phyloP scores from a whole-genome alignment of 2,888 invertebrate genomes.

The Drosophila cracens region DNA sequence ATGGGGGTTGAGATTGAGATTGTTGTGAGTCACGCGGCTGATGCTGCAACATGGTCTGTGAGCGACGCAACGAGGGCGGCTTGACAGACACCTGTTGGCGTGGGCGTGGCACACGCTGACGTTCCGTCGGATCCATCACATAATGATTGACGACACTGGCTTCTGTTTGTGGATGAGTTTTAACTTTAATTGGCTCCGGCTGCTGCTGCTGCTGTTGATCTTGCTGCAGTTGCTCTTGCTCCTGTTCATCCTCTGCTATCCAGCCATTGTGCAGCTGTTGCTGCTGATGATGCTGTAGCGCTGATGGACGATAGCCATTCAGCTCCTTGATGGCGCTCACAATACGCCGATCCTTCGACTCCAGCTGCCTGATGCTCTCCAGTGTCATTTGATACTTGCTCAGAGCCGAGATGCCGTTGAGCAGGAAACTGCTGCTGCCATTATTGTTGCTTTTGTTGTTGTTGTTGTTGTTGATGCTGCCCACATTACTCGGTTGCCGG shows the following conservation, averaged over 20 bases:
- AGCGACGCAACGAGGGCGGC: slow-evolving; percentile 80
- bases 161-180: not conserved
- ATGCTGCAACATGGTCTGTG: slow-evolving; percentile 82
- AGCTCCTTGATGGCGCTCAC: slow-evolving; percentile 88
- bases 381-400: slow-evolving; percentile 88
- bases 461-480: slow-evolving; percentile 17
- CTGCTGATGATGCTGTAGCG: slow-evolving; percentile 86
- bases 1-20: not conserved
- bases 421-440: slow-evolving; percentile 64
- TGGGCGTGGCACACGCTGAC: slow-evolving; percentile 74
- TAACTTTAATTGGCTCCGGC: not conserved
- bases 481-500: slow-evolving; percentile 60
- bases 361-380: slow-evolving; percentile 86
- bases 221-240: slow-evolving; percentile 33
- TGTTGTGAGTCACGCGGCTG: slow-evolving; percentile 5
- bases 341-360: slow-evolving; percentile 81
- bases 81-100: slow-evolving; percentile 82
- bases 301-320: slow-evolving; percentile 88
- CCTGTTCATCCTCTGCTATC: slow-evolving; percentile 81
- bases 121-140: slow-evolving; percentile 80
- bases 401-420: slow-evolving; percentile 84
- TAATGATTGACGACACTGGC: slow-evolving; percentile 72
- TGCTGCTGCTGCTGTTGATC: not conserved
- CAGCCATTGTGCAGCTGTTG: slow-evolving; percentile 87
- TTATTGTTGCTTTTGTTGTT: not conserved